Base-by-base conservation (phyloP, 2,113 vertebrate genomes). In the Oncorhynchus keta region DNA sequence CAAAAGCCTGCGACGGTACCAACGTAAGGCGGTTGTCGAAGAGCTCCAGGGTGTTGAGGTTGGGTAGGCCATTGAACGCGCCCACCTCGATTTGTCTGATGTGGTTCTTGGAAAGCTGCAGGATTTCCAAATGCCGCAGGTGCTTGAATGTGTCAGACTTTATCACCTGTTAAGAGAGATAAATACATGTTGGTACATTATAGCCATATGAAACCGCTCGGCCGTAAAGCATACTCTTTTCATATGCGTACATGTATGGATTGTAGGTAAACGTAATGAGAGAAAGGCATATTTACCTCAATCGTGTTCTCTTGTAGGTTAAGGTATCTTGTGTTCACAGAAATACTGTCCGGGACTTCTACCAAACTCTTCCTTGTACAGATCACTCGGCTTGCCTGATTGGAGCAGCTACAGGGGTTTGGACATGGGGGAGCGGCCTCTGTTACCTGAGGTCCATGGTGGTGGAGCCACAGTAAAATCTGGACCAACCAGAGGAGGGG, bases 81-180 rank as follows among this genome's bases (percentile, higher is more conserved):
- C 97, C 97, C 78, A 99, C 97, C 89, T 99, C 97, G 9, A 99
- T 97, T 70, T 97, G 95, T 1, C 97, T 90, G 51, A 99, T 96
- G 83, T 96, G 92, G 87, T 99, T 99, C 73, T 97, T 96, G 83
- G 97, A 99, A 14, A 99, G 92, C 92, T 99, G 97, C 8, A 99
- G 92, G 86, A 99, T 99, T 93, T 99, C 97, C 93, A 99, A 81
- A 92, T 99, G 97, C 45, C 96, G 89, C 39, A 99, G 93, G 88
- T 99, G 97, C 72, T 97, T 98, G 90, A 99, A 99, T 35, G 97
- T 98, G 89, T 99, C 97, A 0, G 97, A 98, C 68, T 95, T 96
- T 90, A 99, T 99, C 85, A 98, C 95, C 94, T 85, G 79, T 67
- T 84, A 45, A 76, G 61, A 20, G 57, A 77, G 65, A 86, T 69